These are phyloP conservation scores for Halcyon leucocephala DNA, from an alignment of 2,797 vertebrate genomes.

Conservation along the genomic window DNA sequence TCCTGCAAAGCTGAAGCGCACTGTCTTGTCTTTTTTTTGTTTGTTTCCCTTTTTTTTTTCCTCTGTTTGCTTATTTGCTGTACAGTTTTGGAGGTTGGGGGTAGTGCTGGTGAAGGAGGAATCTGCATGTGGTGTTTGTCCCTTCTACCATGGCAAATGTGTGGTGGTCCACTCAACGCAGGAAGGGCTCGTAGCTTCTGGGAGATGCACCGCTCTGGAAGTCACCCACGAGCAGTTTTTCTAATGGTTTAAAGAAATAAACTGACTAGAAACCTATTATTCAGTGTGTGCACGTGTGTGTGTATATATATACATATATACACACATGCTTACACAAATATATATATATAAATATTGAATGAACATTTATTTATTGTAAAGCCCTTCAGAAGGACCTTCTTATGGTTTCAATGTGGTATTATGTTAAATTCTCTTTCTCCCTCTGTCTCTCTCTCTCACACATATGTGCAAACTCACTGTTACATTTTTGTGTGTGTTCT, in stretches of 20 bases:
- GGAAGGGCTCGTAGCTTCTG: background rate
- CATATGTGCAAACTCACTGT: constrained; percentile 51
- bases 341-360: constrained; percentile 72
- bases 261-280: constrained; percentile 62
- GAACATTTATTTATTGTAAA: constrained; percentile 79
- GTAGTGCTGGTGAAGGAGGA: background rate
- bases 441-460: background rate
- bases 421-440: constrained; percentile 42
- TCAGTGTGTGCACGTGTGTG: constrained; percentile 16
- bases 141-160: background rate
- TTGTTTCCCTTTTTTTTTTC: background rate
- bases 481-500: constrained; percentile 28
- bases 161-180: background rate
- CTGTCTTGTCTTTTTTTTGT: background rate
- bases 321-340: background rate
- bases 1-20: background rate
- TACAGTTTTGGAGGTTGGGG: background rate
- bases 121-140: background rate
- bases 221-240: constrained; percentile 6
- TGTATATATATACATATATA: background rate
- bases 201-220: background rate
- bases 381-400: constrained; percentile 76
- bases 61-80: background rate
- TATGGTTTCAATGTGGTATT: constrained; percentile 80
- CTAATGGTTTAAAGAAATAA: constrained; percentile 54